phyloP scores from a whole-genome alignment of 35 echinoderm and acorn worm species.

The Holothuria glaberrima region DNA sequence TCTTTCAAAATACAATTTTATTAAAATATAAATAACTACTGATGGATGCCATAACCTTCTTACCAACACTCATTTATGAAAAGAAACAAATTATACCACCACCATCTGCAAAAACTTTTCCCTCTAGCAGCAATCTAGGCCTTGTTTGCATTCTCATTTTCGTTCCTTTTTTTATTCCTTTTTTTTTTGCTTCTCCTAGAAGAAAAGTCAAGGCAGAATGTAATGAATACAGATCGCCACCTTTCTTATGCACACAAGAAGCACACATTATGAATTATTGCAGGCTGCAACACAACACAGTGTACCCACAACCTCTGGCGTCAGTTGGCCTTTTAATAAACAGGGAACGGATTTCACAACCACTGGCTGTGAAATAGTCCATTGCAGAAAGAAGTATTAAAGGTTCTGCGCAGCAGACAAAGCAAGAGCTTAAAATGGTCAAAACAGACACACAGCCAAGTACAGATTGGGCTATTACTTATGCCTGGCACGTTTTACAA shows the following conservation, averaged over 20 bases:
- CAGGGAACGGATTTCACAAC: slow-evolving; percentile 29
- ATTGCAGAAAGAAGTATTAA: background rate
- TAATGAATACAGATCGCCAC: slow-evolving; percentile 41
- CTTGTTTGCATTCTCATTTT: slow-evolving; percentile 8
- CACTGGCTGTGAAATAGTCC: slow-evolving; percentile 20
- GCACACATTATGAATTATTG: slow-evolving; percentile 27
- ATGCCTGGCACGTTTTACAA: no score
- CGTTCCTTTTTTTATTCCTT: no score
- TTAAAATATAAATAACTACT: no score
- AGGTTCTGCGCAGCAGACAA: background rate
- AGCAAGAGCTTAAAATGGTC: background rate
- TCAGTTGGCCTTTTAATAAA: slow-evolving; percentile 40
- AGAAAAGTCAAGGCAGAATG: slow-evolving; percentile 3
- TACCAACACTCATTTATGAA: no score
- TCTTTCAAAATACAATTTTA: no score
- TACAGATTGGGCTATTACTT: no score
- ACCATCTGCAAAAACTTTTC: slow-evolving; percentile 35
- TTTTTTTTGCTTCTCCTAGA: background rate
- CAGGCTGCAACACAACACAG: background rate
- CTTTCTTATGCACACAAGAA: slow-evolving; percentile 22
- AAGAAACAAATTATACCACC: background rate
- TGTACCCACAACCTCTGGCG: slow-evolving; percentile 32
- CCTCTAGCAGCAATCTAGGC: slow-evolving; percentile 19
- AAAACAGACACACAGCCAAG: no score
- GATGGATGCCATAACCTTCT: no score